Base-by-base conservation (phyloP, 2,888 invertebrate genomes). In the Myopa testacea region DNA sequence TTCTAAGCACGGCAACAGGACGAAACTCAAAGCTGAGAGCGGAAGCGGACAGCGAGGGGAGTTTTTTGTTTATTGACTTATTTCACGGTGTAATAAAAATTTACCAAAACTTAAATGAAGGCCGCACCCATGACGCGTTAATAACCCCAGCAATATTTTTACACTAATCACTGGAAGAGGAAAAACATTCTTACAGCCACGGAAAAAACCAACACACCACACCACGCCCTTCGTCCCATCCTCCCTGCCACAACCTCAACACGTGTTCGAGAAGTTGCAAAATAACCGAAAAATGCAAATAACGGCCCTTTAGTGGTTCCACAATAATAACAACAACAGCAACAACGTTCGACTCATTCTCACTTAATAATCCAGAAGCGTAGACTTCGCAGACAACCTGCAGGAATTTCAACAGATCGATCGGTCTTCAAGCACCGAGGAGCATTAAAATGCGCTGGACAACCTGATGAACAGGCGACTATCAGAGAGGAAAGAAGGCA, bases 381-480 rank as follows among this genome's bases (percentile, higher is more conserved):
- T 73, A 45, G 26, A 45, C 62, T 10, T 73, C 62, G 40, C n/a
- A 37, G 34, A 73, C 50, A 73, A 73, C 62, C 45, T 62, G 73
- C 45, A 45, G 62, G 73, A 73, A 73, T 73, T 73, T 62, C 45
- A 73, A 12, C 45, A 62, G 37, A 65, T 69, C 69, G 19, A 26
- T n/a, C 26, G 10, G 45, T 8, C 45, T 45, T 45, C 45, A 45
- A 45, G 45, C 45, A 45, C 7, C 45, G 45, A 45, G 45, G 7
- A 10, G 62, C 63, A 73, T 73, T 73, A 62, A 73, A 73, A 73
- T 73, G 73, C 73, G 63, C 19, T 45, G 37, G 62, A 73, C 73
- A 73, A 73, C 45, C 62, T 63, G 73, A 73, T 45, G 73, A 73
- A n/a, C n/a, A n/a, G 73, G 60, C 10, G 7, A 45, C 62, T 73